A percentile compares a stretch with the other conserved stretches of the same genome.
Conservation (phyloP, 2,113 vertebrate genomes). For the Oxyruncus cristatus region DNA sequence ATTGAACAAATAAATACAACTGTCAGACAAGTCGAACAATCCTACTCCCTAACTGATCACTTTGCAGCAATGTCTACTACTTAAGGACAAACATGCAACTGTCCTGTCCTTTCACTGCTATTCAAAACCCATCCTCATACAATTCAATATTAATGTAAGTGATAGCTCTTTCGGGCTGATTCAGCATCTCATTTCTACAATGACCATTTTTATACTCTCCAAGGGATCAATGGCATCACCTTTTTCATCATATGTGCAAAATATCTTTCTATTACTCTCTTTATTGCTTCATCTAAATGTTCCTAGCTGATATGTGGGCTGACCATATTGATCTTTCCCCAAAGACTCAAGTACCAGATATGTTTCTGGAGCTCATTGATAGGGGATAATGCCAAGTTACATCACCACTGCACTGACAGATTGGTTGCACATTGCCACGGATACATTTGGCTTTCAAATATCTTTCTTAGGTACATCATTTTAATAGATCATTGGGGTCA, state of each 20-base stretch:
- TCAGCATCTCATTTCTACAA: constrained; percentile 28
- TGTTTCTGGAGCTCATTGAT: constrained; percentile 18
- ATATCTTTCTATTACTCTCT: not conserved
- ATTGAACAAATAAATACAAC: not conserved
- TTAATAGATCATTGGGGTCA: constrained; percentile 4
- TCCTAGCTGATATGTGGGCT: not conserved
- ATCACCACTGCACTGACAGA: constrained; percentile 37
- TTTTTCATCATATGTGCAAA: constrained; percentile 5
- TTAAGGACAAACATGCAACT: not conserved
- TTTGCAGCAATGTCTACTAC: not conserved
- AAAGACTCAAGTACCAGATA: constrained; percentile 17
- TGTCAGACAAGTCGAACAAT: not conserved
- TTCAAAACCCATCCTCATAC: not conserved
- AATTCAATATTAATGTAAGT: not conserved
- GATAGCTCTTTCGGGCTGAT: not conserved
- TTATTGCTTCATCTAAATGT: constrained; percentile 18
- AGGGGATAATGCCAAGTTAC: constrained; percentile 40
- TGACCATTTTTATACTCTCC: not conserved
- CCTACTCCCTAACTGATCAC: not conserved
- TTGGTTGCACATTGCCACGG: constrained; percentile 2
- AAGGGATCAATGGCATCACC: not conserved
- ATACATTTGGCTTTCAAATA: constrained; percentile 43
- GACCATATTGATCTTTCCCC: constrained; percentile 28
- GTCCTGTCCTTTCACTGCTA: not conserved
- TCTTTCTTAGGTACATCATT: constrained; percentile 43